Evolutionary conservation across 2,797 vertebrate species (phyloP), one percentile per base, ranked within the genome.

Genomic region (Pseudocheirus occidentalis): DNA sequence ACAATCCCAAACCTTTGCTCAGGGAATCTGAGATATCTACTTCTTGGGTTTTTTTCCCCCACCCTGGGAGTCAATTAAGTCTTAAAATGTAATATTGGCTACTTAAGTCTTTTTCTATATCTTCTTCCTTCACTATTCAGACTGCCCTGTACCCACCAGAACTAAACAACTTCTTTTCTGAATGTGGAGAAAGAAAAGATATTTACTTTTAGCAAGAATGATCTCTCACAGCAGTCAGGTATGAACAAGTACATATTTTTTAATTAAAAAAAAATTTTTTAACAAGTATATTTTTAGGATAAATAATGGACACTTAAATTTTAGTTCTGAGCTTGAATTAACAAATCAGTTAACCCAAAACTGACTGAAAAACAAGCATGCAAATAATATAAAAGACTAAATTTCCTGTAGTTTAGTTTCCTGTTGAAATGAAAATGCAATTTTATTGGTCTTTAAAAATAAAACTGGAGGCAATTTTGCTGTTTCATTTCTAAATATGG

Each of bases 361-460:
- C 18, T 91, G n/a, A 92, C 3, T 0, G 0, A 34, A 95, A 97
- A 1, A 10, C 31, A 53, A 59, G 21, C 91, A 6, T 6, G 81
- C 46, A 96, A 81, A 91, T 81, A 50, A 90, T 18, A 90, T 1
- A 55, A 24, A 95, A 73, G 11, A 55, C 21, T 31, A 91, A 54
- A 24, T 90, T 94, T 94, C 95, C 62, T 96, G 90, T 91, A n/a
- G 18, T 93, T 94, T 81, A 66, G 46, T 90, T 24, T 54, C 34
- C 55, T 62, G 57, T 66, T 29, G 16, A 54, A 56, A 91, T 13
- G 66, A 96, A 95, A 95, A 55, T 87, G 34, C 93, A 92, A 81
- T 54, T 81, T 46, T 81, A 81, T 46, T 46, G 21, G n/a, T 46
- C 6, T 81, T 27, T 81, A 81, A 46, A 62, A 62, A 62, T 62